Evolutionary conservation across 2,888 invertebrate species (phyloP).

Genomic region (Temnothorax ravouxi): DNA sequence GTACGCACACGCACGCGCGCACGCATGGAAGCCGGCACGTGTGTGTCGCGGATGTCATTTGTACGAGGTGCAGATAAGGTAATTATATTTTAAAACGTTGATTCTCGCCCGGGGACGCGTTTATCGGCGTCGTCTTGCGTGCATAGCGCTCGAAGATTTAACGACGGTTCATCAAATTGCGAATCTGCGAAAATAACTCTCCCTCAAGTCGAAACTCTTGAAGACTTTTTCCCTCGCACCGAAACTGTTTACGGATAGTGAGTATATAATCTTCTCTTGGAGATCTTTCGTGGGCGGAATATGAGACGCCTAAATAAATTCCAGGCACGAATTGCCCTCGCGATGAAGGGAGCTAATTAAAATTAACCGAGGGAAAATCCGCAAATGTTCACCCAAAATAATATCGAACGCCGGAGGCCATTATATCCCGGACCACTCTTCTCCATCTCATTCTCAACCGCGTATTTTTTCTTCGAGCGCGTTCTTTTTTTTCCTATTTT

Average conservation of each 20-base stretch:
- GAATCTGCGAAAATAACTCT: background rate
- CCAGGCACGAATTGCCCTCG: conserved; percentile 53
- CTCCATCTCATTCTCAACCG: conserved; percentile 32
- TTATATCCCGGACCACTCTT: conserved; percentile 8
- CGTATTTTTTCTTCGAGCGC: conserved; percentile 26
- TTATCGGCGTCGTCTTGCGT: conserved; percentile 3
- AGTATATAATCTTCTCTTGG: background rate
- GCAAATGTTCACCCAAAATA: conserved; percentile 66
- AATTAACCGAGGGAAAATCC: conserved; percentile 57
- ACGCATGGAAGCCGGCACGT: background rate
- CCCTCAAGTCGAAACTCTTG: background rate
- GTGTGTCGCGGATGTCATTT: conserved; percentile 65
- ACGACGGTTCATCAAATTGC: background rate
- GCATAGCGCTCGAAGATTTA: background rate
- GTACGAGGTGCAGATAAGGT: conserved; percentile 57
- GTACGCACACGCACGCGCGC: background rate
- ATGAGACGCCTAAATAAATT: conserved; percentile 62
- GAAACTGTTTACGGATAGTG: background rate
- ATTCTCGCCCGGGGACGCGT: conserved; percentile 34
- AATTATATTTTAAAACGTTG: conserved; percentile 69
- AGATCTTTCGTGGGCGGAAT: background rate
- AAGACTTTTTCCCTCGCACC: background rate
- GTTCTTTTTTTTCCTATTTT: background rate
- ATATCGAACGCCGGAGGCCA: conserved; percentile 65
- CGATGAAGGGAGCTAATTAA: conserved; percentile 67